Percentiles rank a stretch among this genome's conserved stretches.
phyloP scores from a whole-genome alignment of 2,888 invertebrate genomes.

The Liposcelis brunnea region DNA sequence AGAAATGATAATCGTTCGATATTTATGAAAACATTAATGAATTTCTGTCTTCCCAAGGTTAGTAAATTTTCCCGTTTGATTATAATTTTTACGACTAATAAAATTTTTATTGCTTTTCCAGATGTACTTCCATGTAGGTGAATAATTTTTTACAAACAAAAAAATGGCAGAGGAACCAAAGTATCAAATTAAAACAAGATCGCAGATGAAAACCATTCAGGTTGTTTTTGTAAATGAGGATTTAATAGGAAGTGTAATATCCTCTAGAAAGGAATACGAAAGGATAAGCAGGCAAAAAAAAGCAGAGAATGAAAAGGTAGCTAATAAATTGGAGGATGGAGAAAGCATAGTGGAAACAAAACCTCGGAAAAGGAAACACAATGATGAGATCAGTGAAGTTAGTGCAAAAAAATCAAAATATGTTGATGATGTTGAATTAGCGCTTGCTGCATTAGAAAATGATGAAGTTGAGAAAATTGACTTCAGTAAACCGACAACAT shows the following conservation, averaged over 20 bases:
- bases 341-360: background rate
- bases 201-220: background rate
- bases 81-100: too few relatives aligned
- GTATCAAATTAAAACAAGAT: background rate
- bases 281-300: background rate
- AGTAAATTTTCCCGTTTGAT: too few relatives aligned
- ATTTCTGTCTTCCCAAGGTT: too few relatives aligned
- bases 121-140: too few relatives aligned
- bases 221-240: conserved; percentile 1
- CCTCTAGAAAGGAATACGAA: conserved; percentile 6
- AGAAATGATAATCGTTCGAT: too few relatives aligned
- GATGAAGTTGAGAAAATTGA: conserved; percentile 2
- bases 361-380: background rate
- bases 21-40: too few relatives aligned
- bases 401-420: background rate
- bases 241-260: background rate
- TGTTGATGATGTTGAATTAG: conserved; percentile 4
- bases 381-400: background rate
- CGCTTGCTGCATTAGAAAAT: conserved; percentile 6
- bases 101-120: too few relatives aligned
- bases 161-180: background rate
- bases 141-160: too few relatives aligned
- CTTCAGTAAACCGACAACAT: background rate
- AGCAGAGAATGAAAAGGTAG: background rate
- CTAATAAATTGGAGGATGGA: background rate